Evolutionary conservation across 2,113 vertebrate species (phyloP).

Genomic region (Salvelinus alpinus): DNA sequence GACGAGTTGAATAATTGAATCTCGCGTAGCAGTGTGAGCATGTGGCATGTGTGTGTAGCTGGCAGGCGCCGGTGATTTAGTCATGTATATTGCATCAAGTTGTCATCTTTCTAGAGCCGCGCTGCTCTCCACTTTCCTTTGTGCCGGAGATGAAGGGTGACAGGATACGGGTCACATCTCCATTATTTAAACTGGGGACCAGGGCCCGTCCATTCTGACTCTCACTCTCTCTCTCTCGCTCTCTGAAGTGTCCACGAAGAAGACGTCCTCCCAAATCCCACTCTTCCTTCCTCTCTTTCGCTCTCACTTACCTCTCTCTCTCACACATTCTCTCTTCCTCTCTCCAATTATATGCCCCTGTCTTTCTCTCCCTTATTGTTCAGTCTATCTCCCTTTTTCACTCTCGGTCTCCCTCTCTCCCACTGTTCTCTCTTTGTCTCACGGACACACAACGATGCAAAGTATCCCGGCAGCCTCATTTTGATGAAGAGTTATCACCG

Average conservation of each 20-base stretch:
- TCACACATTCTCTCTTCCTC: too few relatives aligned
- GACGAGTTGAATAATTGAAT: slow-evolving; percentile 59
- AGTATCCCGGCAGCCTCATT: neutral
- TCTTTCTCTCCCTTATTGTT: too few relatives aligned
- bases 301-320: neutral
- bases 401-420: neutral
- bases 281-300: neutral
- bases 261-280: neutral
- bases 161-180: slow-evolving; percentile 51
- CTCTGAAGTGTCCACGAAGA: slow-evolving; percentile 6
- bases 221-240: neutral
- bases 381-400: too few relatives aligned
- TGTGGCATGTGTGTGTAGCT: slow-evolving; percentile 22
- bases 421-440: too few relatives aligned
- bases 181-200: slow-evolving; percentile 47
- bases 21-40: neutral
- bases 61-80: slow-evolving; percentile 45
- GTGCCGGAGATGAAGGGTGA: slow-evolving; percentile 51
- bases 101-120: slow-evolving; percentile 45
- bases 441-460: neutral
- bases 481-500: neutral
- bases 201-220: slow-evolving; percentile 8
- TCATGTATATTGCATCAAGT: slow-evolving; percentile 60
- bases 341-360: too few relatives aligned
- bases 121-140: slow-evolving; percentile 45